Base-by-base conservation (phyloP, 2,888 invertebrate species). In the Stenoptilia bipunctidactyla region DNA sequence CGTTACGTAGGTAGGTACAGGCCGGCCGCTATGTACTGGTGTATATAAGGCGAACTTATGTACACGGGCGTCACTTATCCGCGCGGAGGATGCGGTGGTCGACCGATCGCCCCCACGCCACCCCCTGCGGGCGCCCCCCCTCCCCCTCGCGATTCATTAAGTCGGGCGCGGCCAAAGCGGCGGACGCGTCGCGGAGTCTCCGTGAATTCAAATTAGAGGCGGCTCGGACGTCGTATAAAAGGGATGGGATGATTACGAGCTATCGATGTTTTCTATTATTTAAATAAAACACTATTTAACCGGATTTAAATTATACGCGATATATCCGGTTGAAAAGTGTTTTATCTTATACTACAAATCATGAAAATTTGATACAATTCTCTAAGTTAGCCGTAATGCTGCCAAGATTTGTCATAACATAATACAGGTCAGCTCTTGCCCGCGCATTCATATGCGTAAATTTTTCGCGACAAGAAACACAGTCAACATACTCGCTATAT, bases 121-220 rank as follows among this genome's bases (percentile, higher is more conserved):
- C 58, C 61, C 58, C 62, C 56, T 45, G 50, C 58, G 55, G 52
- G 58, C n/a, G n/a, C 59, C 53, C 67, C 59, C 57, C 62, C 58
- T 48, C 61, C 69, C 70, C 72, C 68, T 66, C 74, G 71, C 71
- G 72, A 71, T 77, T 83, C 82, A 82, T 83, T 83, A 83, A 82
- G 82, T 77, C 82, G 82, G 82, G 80, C 79, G 82, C 80, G 79
- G 77, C 76, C 76, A 72, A 67, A 74, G 77, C 75, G 79, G 80
- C 76, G 73, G 79, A 76, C 76, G 77, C 72, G 80, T 76, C 82
- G 77, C 83, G 80, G 77, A 79, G 83, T 77, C 80, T 82, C 80
- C 76, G 82, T 82, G 79, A 84, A 84, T 82, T 79, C 83, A 80
- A 80, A 83, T 80, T 82, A 82, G 80, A 79, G 75, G 72, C 75